Conservation (phyloP, 2,797 vertebrate species). For the Pyrocephalus nanus region DNA sequence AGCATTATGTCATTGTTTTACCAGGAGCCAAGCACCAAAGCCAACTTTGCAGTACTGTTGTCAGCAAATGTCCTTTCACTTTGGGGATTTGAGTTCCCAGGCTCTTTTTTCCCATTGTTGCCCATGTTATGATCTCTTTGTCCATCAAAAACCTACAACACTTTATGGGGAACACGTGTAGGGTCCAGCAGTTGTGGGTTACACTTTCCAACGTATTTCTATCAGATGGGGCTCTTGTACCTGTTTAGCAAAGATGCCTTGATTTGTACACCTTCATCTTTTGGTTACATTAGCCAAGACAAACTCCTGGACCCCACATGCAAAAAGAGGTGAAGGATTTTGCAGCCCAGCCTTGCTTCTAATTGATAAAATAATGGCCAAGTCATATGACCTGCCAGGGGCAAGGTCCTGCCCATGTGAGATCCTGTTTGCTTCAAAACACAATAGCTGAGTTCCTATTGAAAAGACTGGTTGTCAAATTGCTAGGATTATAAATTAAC, state of each 20-base stretch:
- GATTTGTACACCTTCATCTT: neutral
- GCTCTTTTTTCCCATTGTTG: neutral
- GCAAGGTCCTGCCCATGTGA: neutral
- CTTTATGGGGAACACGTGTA: neutral
- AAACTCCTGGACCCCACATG: neutral
- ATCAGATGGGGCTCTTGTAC: neutral
- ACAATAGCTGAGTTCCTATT: neutral
- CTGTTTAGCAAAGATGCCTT: neutral
- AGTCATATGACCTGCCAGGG: neutral
- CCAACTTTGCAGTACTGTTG: neutral
- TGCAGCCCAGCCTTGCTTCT: neutral
- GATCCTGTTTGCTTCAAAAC: slow-evolving; percentile 15
- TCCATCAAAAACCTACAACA: neutral
- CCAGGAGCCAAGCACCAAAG: slow-evolving; percentile 43
- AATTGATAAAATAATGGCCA: neutral
- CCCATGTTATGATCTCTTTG: neutral
- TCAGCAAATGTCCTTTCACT: slow-evolving; percentile 3
- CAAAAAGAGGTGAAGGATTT: neutral
- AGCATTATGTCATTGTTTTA: slow-evolving; percentile 48
- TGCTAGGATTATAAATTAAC: neutral
- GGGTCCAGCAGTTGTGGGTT: neutral
- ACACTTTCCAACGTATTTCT: neutral
- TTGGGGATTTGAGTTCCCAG: slow-evolving; percentile 34
- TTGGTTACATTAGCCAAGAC: neutral
- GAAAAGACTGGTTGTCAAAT: neutral